Base-by-base conservation (phyloP, 2,888 invertebrate species). In the Lydus trimaculatus region DNA sequence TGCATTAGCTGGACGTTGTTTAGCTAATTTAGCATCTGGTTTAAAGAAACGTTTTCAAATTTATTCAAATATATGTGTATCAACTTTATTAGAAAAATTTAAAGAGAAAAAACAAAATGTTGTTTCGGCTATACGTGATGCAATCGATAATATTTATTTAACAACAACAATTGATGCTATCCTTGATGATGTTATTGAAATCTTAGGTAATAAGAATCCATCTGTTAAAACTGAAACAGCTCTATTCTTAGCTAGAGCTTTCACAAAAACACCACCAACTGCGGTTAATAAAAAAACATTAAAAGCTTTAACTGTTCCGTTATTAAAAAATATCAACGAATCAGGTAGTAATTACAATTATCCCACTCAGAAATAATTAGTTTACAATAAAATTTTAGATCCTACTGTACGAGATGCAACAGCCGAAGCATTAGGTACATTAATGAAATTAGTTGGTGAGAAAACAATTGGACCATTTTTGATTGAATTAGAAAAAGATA, bases 21-120 rank as follows among this genome's bases (percentile, higher is more conserved):
- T 99, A 17, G 91, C 93, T 2, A 88, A 91, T 76, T 84, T 99
- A 52, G 98, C 98, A 0, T 88, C 85, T 65, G 98, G 98, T 0
- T 87, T 99, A 36, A 93, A 97, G 66, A 94, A 93, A 83, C 91
- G 93, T 70, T 99, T 98, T 85, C 90, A 92, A 11, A 90, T 92
- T 0, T 97, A 97, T 86, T 93, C 97, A 0, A 85, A 89, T 28
- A 90, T 91, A 0, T 93, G 94, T 77, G 86, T 95, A 0, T 89
- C 93, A 9, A 87, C 93, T 0, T 88, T 98, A 62, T 85, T 99
- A 39, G 98, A 99, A 79, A 99, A 99, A 85, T 99, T 99, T 82
- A 97, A 97, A 80, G 99, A 99, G 85, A 99, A 98, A 87, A 99
- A 99, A 81, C 88, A 92, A 2, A 93, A 91, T 80, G 98, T 99